Base-by-base conservation (phyloP, 2,797 vertebrate genomes). In the Phoxinus dragarum region DNA sequence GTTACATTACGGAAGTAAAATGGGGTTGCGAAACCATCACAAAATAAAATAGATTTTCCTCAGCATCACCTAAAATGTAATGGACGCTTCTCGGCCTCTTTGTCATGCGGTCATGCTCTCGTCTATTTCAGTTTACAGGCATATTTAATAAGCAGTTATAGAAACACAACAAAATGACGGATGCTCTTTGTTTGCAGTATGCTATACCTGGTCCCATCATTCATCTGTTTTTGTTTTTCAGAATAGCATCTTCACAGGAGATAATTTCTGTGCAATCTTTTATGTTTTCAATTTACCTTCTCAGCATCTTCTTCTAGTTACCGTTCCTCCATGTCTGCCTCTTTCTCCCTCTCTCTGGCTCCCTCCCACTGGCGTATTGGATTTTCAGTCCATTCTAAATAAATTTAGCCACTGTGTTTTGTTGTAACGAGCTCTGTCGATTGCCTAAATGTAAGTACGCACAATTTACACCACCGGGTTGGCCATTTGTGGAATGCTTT, bases 401-500 rank as follows among this genome's bases (percentile, higher is more conserved):
- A 90, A 95, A 94, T 94, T 90, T 92, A 93, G 91, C 88, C 81
- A 87, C 80, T 75, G 90, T 86, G 82, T 89, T 93, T 80, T 92
- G 92, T 94, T 83, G 87, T 93, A 96, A 94, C 86, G 89, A 94
- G 93, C 92, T 91, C 91, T 92, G 93, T 94, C 93, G 88, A 95
- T 95, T 95, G 94, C 90, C 91, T 93, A 94, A 94, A 95, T 95
- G 93, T 95, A 94, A 95, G 93, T 94, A 92, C 91, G 93, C 92
- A 91, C 92, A 93, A 93, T 95, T 94, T 93, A 94, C 90, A 73
- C 91, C 89, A 91, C 91, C 90, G 91, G 90, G 82, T 90, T 87
- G 86, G 91, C 92, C 92, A 93, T 95, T 94, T 94, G 91, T 88
- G 90, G 92, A 92, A 93, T 92, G 93, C 90, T 93, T 93, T 92